Conservation (phyloP, 2,113 vertebrate species). For the Ammodramus savannarum region DNA sequence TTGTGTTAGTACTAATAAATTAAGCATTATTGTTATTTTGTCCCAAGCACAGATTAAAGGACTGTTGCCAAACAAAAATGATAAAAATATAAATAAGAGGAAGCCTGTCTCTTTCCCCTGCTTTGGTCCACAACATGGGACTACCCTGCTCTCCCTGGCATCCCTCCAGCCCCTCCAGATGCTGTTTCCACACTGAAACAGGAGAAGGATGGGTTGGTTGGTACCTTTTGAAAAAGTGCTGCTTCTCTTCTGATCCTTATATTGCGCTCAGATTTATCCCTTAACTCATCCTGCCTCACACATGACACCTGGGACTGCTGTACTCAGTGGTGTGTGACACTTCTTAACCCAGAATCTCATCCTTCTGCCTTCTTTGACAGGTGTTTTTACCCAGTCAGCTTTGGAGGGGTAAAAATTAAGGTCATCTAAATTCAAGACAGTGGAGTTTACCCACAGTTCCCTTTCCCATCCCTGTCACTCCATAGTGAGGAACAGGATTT, state of each 20-base stretch:
- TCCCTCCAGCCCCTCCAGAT: background rate
- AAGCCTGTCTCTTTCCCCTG: background rate
- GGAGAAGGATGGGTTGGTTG: fast-evolving
- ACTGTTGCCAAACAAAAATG: background rate
- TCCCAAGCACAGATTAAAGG: background rate
- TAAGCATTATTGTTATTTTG: background rate
- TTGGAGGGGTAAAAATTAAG: background rate
- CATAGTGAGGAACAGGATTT: background rate
- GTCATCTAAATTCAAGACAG: background rate
- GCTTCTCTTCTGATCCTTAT: background rate
- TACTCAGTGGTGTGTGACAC: no score
- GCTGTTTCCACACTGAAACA: background rate
- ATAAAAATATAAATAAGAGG: background rate
- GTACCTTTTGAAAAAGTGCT: background rate
- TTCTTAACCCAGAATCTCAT: background rate
- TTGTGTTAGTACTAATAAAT: background rate
- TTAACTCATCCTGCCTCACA: background rate
- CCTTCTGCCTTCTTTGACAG: background rate
- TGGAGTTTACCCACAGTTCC: background rate
- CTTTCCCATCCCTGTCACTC: background rate
- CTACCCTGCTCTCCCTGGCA: background rate
- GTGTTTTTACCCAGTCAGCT: background rate
- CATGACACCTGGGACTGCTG: background rate
- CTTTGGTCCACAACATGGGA: background rate
- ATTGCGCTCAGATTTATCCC: background rate